Conservation (phyloP, 1,140 invertebrate species). For the Drosophila lacertosa region DNA sequence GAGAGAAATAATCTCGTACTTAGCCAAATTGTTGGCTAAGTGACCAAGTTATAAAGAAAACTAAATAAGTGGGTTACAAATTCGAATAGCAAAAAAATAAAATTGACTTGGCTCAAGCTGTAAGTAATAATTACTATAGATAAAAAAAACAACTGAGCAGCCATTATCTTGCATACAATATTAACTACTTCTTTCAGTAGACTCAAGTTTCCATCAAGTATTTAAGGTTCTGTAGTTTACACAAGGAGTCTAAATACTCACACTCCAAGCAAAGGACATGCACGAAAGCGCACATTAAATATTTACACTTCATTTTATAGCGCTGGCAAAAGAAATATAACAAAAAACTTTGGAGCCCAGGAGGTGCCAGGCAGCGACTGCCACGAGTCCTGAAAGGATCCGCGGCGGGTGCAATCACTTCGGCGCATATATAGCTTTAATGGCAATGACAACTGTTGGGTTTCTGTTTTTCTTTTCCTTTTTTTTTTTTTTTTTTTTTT, state of each 20-base stretch:
- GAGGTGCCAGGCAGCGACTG: constrained; percentile 29
- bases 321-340: constrained; percentile 34
- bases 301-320: constrained; percentile 84
- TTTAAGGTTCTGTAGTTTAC: constrained; percentile 18
- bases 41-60: background rate
- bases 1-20: background rate
- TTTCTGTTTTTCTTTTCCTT: constrained; percentile 5
- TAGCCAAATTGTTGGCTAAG: background rate
- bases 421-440: constrained; percentile 77
- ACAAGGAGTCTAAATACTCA: background rate
- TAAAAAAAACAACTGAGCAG: background rate
- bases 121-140: constrained; percentile 2
- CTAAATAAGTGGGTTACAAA: background rate
- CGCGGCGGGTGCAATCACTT: constrained; percentile 69
- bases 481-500: background rate
- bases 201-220: constrained; percentile 17
- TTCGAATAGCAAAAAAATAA: no score
- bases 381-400: constrained; percentile 8
- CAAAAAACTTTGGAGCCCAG: constrained; percentile 14
- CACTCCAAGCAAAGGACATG: constrained; percentile 34
- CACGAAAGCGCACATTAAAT: constrained; percentile 83
- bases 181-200: constrained; percentile 1
- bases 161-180: constrained; percentile 4
- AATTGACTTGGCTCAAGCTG: no score
- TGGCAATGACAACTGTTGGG: constrained; percentile 81